Conservation (phyloP, 2,797 vertebrate genomes). For the Poeciliopsis turneri region DNA sequence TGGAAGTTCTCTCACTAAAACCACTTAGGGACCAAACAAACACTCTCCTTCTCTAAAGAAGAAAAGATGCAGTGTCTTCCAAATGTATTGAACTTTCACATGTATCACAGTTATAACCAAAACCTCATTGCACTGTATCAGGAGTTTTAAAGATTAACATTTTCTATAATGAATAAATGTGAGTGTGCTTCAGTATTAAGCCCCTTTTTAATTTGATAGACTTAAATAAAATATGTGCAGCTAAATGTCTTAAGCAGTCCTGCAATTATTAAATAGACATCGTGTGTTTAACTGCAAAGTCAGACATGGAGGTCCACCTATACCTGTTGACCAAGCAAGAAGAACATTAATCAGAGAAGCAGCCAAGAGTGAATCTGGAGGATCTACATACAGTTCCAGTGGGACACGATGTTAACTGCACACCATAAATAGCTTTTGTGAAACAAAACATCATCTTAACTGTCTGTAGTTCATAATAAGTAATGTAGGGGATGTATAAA, state of each 20-base stretch:
- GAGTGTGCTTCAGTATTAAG: background rate
- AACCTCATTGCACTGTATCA: background rate
- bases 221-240: background rate
- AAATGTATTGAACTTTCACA: background rate
- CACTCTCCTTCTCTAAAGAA: constrained; percentile 18
- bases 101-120: background rate
- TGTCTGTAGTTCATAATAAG: background rate
- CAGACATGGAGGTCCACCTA: background rate
- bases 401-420: background rate
- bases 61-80: constrained; percentile 42
- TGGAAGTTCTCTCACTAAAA: constrained; percentile 61
- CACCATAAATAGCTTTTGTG: background rate
- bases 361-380: background rate
- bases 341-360: background rate
- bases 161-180: background rate
- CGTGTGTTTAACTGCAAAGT: background rate
- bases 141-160: background rate
- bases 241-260: background rate
- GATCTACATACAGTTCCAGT: background rate
- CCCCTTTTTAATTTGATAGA: background rate
- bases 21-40: constrained; percentile 46
- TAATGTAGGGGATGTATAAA: background rate
- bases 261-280: background rate
- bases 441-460: background rate
- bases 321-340: background rate